Evolutionary conservation across 2,797 vertebrate species (phyloP).

Genomic region (Pteronotus mesoamericanus): DNA sequence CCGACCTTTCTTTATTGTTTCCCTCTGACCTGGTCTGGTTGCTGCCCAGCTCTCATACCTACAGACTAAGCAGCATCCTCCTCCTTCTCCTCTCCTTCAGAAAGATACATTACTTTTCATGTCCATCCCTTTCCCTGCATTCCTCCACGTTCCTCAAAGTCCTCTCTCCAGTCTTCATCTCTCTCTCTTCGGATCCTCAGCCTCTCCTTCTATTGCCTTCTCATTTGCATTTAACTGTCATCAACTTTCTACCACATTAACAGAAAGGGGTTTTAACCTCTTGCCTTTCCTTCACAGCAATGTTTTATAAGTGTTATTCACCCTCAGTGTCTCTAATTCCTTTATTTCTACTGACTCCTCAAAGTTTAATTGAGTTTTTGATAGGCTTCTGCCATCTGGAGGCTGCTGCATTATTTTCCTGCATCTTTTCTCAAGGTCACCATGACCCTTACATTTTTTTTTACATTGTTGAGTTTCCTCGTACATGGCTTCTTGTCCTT

Average conservation of each 20-base stretch:
- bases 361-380: not conserved
- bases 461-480: not conserved
- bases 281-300: not conserved
- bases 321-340: not conserved
- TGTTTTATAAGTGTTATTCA: not conserved
- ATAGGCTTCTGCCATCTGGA: not conserved
- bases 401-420: not conserved
- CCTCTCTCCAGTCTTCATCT: not conserved
- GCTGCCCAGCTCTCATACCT: not conserved
- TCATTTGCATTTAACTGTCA: not conserved
- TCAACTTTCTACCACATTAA: not conserved
- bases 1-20: not conserved
- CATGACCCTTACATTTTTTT: not conserved
- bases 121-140: not conserved
- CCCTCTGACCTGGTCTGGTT: not conserved
- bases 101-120: not conserved
- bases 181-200: not conserved
- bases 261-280: not conserved
- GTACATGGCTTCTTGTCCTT: not conserved
- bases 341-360: not conserved
- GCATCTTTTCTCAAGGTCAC: not conserved
- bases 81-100: not conserved
- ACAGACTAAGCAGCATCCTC: fast-evolving
- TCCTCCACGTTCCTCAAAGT: not conserved
- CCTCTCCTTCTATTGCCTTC: not conserved